Evolutionary conservation across 2,888 invertebrate genomes (phyloP).

Genomic region (Carterocephalus palaemon): DNA sequence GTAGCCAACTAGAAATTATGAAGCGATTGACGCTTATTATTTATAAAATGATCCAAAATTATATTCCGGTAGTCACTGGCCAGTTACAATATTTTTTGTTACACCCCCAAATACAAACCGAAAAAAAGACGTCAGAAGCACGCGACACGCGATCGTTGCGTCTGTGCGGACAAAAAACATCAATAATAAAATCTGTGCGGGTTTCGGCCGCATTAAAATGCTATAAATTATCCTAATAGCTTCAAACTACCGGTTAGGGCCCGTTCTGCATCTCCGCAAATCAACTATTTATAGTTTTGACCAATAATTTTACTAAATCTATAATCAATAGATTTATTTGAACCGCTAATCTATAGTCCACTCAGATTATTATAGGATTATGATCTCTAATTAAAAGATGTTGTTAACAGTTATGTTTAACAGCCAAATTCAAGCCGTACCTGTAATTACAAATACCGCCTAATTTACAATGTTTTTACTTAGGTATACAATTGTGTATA

Average conservation of each 20-base stretch:
- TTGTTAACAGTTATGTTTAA: no score
- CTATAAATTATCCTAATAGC: slow-evolving; percentile 77
- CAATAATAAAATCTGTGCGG: slow-evolving; percentile 70
- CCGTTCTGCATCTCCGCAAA: slow-evolving; percentile 8
- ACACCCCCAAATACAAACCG: slow-evolving; percentile 55
- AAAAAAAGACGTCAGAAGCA: slow-evolving; percentile 65
- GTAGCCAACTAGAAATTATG: slow-evolving; percentile 63
- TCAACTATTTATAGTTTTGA: slow-evolving; percentile 6
- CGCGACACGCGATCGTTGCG: slow-evolving; percentile 73
- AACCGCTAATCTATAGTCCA: no score
- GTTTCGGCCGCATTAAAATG: slow-evolving; percentile 69
- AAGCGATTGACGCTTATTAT: slow-evolving; percentile 69
- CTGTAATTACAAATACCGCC: no score
- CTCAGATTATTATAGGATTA: no score
- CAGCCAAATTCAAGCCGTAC: no score
- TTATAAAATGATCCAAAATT: slow-evolving; percentile 77
- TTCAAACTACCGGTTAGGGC: slow-evolving; percentile 57
- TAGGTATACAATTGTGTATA: no score
- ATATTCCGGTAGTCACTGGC: slow-evolving; percentile 77
- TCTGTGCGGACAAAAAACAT: slow-evolving; percentile 57
- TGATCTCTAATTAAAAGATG: no score
- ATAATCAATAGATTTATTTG: no score
- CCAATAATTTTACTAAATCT: no score
- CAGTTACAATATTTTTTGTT: slow-evolving; percentile 68
- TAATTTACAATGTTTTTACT: no score